Evolutionary conservation across 2,888 invertebrate genomes (phyloP), one percentile per base, ranked within the genome.

Genomic region (Steromphala cineraria): DNA sequence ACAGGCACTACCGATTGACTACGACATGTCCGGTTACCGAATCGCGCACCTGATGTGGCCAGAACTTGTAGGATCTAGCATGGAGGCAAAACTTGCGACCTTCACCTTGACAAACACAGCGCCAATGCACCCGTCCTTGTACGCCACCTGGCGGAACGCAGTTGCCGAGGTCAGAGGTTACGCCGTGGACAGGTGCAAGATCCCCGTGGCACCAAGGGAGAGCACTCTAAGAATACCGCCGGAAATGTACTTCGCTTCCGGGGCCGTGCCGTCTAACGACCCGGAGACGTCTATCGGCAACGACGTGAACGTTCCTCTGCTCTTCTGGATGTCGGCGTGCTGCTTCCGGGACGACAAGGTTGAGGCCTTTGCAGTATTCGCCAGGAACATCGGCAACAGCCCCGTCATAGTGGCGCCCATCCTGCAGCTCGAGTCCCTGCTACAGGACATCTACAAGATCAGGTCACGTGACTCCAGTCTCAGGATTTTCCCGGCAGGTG

Each of bases 241-340:
- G 15, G 81, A 81, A 21, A 46, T 87, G 52, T 85, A 85, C 75
- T 52, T 87, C 5, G 86, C 83, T 8, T 84, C 86, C 53, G 87
- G 87, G 24, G 84, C 87, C 2, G 86, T 88, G 13, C 82, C 87
- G 8, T 86, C 87, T 0, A 75, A 79, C 8, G 86, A 86, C 62
- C 86, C 85, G 2, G 79, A 84, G 52, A 83, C 86, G 53, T 86
- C 86, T 15, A 87, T 90, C 52, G 90, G 90, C 56, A 89, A 90
- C 82, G 87, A 88, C 75, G 88, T 91, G 67, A 87, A 86, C 67
- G 89, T 91, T 10, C 91, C 91, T 36, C 86, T 87, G 71, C 80
- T 90, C 55, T 85, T 90, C 67, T 91, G 91, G 91, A 79, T 89
- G 79, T 87, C 89, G 36, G 89, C 86, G 8, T 91, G 91, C 77